Percentiles rank a stretch among this genome's conserved stretches.
phyloP scores from a whole-genome alignment of 2,888 invertebrate genomes.

The Andrena flavipes region DNA sequence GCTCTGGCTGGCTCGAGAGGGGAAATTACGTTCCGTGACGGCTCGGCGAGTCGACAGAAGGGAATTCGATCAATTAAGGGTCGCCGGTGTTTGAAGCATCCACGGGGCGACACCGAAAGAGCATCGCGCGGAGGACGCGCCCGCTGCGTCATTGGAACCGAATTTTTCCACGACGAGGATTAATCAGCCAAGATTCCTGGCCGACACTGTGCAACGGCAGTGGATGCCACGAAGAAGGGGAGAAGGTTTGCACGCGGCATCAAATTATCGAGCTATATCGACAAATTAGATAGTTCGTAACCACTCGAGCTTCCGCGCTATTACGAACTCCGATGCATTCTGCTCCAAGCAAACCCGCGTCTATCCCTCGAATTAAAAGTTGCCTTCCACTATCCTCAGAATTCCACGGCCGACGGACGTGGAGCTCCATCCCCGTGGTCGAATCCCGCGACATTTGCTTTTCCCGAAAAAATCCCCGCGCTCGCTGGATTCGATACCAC shows the following conservation, averaged over 20 bases:
- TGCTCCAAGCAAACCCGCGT: slow-evolving; percentile 8
- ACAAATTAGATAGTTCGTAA: slow-evolving; percentile 49
- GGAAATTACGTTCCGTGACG: slow-evolving; percentile 46
- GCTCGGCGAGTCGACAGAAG: slow-evolving; percentile 41
- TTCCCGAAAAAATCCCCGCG: not conserved
- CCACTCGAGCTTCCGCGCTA: slow-evolving; percentile 25
- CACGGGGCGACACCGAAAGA: not conserved
- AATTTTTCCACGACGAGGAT: not conserved
- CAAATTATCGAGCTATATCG: slow-evolving; percentile 50
- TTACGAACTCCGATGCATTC: slow-evolving; percentile 48
- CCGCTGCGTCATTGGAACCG: not conserved
- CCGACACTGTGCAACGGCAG: not conserved
- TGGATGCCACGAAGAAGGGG: not conserved
- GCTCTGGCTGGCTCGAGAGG: not conserved
- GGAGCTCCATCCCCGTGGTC: not conserved
- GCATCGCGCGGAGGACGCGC: not conserved
- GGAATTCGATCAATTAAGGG: slow-evolving; percentile 40
- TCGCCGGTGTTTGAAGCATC: not conserved
- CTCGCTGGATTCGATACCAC: not conserved
- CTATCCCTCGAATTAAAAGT: slow-evolving; percentile 42
- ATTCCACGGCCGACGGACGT: slow-evolving; percentile 1
- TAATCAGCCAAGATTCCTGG: not conserved
- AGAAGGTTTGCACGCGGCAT: slow-evolving; percentile 17
- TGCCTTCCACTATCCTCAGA: not conserved
- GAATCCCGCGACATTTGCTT: not conserved